These are phyloP conservation scores for Acleris sparsana DNA, from an alignment of 2,888 invertebrate species.

Conservation along the genomic window DNA sequence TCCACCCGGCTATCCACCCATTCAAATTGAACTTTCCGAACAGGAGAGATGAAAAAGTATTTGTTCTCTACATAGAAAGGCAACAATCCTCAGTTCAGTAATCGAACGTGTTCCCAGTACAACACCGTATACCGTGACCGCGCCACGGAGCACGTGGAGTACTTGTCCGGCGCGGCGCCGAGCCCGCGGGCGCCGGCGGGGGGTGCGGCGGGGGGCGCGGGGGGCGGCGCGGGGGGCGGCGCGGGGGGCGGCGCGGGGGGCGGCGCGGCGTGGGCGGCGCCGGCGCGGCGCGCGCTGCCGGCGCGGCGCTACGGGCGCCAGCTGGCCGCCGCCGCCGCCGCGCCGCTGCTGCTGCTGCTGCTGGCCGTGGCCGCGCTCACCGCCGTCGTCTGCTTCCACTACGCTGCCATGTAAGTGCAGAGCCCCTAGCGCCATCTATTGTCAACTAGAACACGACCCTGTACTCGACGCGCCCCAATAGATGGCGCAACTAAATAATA, in stretches of 20 bases:
- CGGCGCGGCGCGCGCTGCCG: constrained; percentile 85
- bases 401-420: constrained; percentile 89
- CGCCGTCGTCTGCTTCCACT: constrained; percentile 89
- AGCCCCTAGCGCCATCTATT: constrained; percentile 16
- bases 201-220: constrained; percentile 48
- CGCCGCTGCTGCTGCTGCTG: constrained; percentile 87
- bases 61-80: too few relatives aligned
- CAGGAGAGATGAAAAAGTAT: too few relatives aligned
- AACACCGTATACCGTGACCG: constrained; percentile 70
- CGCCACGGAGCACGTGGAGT: constrained; percentile 64
- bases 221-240: constrained; percentile 88
- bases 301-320: constrained; percentile 87
- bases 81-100: too few relatives aligned
- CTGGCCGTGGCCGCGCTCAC: constrained; percentile 87
- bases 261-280: constrained; percentile 84
- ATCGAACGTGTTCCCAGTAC: constrained; percentile 55
- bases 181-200: constrained; percentile 45
- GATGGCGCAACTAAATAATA: too few relatives aligned
- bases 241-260: constrained; percentile 84
- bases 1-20: too few relatives aligned
- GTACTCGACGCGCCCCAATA: too few relatives aligned
- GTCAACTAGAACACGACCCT: neutral
- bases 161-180: constrained; percentile 59
- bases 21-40: too few relatives aligned
- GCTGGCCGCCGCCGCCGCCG: constrained; percentile 87